Conservation (phyloP, 2,888 invertebrate species). For the Kuschelorhynchus macadamiae region DNA sequence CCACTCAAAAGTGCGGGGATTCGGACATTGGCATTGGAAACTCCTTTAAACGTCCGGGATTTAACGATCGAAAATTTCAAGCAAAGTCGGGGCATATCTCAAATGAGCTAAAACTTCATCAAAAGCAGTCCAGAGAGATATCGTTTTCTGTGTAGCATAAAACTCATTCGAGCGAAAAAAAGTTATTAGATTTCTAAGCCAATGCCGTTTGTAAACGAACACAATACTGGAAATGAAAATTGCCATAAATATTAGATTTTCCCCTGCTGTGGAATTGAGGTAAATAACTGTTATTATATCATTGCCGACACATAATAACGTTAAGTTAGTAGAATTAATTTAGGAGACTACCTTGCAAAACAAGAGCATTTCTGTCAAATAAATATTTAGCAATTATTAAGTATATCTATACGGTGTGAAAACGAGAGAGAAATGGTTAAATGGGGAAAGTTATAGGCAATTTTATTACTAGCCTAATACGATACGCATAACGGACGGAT, state of each 20-base stretch:
- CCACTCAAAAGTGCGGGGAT: neutral
- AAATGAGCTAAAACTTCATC: constrained; percentile 21
- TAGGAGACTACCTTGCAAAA: too few species aligned
- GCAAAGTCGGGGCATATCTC: constrained; percentile 17
- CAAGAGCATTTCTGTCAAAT: too few species aligned
- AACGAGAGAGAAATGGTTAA: too few species aligned
- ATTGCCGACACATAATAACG: too few species aligned
- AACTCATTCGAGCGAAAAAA: constrained; percentile 5
- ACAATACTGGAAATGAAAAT: neutral
- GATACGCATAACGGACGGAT: too few species aligned
- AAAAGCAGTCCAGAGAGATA: constrained; percentile 9
- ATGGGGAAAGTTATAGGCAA: too few species aligned
- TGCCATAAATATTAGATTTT: neutral
- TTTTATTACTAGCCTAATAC: too few species aligned
- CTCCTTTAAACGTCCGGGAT: constrained; percentile 7
- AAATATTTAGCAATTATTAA: too few species aligned
- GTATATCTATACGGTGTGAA: too few species aligned
- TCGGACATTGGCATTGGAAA: constrained; percentile 1
- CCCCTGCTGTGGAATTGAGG: too few species aligned
- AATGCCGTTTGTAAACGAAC: neutral
- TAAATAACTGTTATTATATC: too few species aligned
- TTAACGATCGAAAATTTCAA: constrained; percentile 11
- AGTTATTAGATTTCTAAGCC: constrained; percentile 18
- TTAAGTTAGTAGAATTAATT: too few species aligned
- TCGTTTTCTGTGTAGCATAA: constrained; percentile 19